Evolutionary conservation across 2,888 invertebrate species (phyloP), one percentile per base, ranked within the genome.

Genomic region (Patella depressa): DNA sequence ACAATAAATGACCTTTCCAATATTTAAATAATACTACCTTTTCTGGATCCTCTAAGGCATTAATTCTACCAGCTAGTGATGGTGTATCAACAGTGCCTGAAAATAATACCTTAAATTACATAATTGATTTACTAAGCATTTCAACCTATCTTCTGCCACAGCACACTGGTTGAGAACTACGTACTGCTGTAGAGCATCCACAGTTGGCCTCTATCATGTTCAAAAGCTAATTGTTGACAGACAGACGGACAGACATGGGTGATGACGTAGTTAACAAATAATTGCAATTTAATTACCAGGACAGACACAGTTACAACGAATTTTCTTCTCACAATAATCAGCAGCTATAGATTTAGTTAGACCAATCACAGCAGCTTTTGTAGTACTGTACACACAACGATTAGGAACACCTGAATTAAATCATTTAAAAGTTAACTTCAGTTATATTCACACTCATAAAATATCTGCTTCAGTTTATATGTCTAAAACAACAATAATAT

Each of bases 21-120:
- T 45, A 45, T 45, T 45, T 45, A 9, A 45, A 9, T 45, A 45
- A 45, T 45, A 45, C 7, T 75, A 86, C 87, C 84, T 89, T 79
- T 29, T 83, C 83, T 5, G 86, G 85, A 78, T 89, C 83, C 0
- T 83, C 81, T 19, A 83, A 78, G 1, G 81, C 85, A 70, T 84
- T 79, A 15, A 88, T 86, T 69, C 89, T 80, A 0, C 83, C 86
- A 55, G 81, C 78, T 15, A 89, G 78, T 9, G 89, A 89, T 12
- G 89, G 88, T 17, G 89, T 89, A 74, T 88, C 88, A 1, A 89
- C 87, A 11, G 88, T 88, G 29, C 89, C 89, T 89, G 73, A 77
- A 73, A 73, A 79, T 45, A 78, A 53, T 15, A 74, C 29, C 15
- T 15, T 34, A 57, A 71, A 17, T 71, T 29, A 29, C 45, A 9